A percentile compares a stretch with the other conserved stretches of the same genome.
phyloP scores from a whole-genome alignment of 2,797 vertebrate species.

The Platyrinchus mystaceus region DNA sequence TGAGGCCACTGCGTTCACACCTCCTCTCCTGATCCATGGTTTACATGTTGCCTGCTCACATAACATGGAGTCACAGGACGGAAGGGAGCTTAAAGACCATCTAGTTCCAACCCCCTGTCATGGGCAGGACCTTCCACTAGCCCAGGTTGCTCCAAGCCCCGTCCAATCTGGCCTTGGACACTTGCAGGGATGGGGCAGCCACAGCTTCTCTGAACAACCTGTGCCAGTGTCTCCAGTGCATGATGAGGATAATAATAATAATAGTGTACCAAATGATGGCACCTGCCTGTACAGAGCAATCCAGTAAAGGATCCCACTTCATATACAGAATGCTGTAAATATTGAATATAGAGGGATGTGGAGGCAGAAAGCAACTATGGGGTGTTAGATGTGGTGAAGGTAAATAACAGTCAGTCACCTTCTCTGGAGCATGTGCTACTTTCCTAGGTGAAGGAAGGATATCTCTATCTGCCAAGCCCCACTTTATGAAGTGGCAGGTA shows the following conservation, averaged over 20 bases:
- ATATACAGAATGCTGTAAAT: background rate
- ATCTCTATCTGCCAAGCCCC: background rate
- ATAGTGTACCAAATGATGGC: background rate
- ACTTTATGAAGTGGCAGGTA: background rate
- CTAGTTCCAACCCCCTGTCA: background rate
- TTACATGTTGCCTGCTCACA: background rate
- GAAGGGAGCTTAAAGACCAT: background rate
- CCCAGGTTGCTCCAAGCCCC: background rate
- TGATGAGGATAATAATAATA: background rate
- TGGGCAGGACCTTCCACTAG: background rate
- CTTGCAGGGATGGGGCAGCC: background rate
- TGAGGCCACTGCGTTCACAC: background rate
- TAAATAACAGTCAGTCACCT: background rate
- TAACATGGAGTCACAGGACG: background rate
- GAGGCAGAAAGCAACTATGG: background rate
- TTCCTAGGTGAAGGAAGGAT: background rate
- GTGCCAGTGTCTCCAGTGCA: background rate
- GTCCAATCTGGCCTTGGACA: background rate
- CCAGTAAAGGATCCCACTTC: background rate
- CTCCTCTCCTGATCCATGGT: background rate
- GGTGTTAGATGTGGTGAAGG: background rate
- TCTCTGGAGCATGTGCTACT: background rate
- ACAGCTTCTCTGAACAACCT: background rate
- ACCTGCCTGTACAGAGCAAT: background rate
- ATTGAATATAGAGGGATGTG: accelerated